These are phyloP conservation scores for Sogatella furcifera DNA, from an alignment of 1,140 invertebrate genomes.

Conservation along the genomic window DNA sequence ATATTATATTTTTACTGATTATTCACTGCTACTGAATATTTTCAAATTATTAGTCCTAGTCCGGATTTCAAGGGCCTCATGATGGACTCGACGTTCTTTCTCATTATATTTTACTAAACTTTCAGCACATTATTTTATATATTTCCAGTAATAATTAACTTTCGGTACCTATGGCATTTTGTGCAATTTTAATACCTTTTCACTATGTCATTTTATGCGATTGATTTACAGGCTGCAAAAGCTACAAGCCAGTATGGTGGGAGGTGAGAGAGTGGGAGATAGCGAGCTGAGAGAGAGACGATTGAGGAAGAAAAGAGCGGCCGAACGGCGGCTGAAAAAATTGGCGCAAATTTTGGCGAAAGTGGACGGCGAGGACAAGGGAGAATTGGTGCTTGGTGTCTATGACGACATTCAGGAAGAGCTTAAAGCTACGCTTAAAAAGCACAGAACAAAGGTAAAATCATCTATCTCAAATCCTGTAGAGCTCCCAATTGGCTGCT, in stretches of 20 bases:
- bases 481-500: too few relatives aligned
- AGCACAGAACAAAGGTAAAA: conserved; percentile 52
- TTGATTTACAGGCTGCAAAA: conserved; percentile 46
- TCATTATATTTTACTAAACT: too few relatives aligned
- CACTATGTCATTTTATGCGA: background rate
- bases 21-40: too few relatives aligned
- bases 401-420: conserved; percentile 70
- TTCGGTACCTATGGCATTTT: too few relatives aligned
- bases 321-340: conserved; percentile 53
- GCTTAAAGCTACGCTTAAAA: conserved; percentile 52
- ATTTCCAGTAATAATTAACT: too few relatives aligned
- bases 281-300: conserved; percentile 56
- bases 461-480: background rate
- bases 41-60: too few relatives aligned
- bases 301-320: conserved; percentile 51
- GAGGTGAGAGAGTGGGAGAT: conserved; percentile 66
- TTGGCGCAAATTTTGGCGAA: conserved; percentile 53
- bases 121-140: too few relatives aligned
- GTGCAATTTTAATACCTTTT: too few relatives aligned
- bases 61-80: too few relatives aligned
- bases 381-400: conserved; percentile 45
- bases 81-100: too few relatives aligned
- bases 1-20: too few relatives aligned
- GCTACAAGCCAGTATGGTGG: conserved; percentile 63
- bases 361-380: conserved; percentile 54